Base-by-base conservation (phyloP, 1,140 invertebrate genomes). In the Drosophila pseudoobscura region DNA sequence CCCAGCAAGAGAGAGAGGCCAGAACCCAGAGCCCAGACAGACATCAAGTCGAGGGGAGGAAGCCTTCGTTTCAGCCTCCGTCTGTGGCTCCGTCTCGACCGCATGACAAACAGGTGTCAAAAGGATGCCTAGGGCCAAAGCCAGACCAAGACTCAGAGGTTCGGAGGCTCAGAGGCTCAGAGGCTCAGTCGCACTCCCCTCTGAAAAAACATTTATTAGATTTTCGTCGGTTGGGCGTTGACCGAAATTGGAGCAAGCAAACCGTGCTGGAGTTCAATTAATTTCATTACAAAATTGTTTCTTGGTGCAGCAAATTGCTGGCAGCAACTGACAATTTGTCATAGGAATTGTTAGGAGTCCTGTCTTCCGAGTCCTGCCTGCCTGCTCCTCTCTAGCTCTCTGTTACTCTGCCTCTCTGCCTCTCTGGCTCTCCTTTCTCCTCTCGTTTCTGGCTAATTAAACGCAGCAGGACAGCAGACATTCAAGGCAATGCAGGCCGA, bases 41-140 rank as follows among this genome's bases (percentile, higher is more conserved):
- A 47, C 58, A 39, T 11, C 35, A 39, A 39, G 35, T 39, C 11
- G 35, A 39, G 35, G 11, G 35, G 35, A 39, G 35, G 35, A 13
- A 13, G 35, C 35, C 35, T 13, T 1, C 35, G 11, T 39, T 11
- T 39, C 11, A 13, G 35, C 35, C 35, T 39, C 3, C 2, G 35
- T 46, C 26, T 13, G n/a, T 35, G 39, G 31, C 69, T 45, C 29
- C 7, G 11, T 39, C 52, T 22, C 31, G 56, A 60, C 75, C 64
- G 60, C 80, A 84, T 76, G 78, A 78, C 82, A 87, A 88, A 88
- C 83, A 87, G 78, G 82, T 87, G 82, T 78, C 78, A 82, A 87
- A 74, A 66, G 66, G 78, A 47, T 62, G 68, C 59, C 53, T 46
- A 35, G 65, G 41, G 58, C 63, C 24, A 26, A 50, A 45, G 35